Conservation (phyloP, 2,888 invertebrate species). For the Drosophila maculinotata region DNA sequence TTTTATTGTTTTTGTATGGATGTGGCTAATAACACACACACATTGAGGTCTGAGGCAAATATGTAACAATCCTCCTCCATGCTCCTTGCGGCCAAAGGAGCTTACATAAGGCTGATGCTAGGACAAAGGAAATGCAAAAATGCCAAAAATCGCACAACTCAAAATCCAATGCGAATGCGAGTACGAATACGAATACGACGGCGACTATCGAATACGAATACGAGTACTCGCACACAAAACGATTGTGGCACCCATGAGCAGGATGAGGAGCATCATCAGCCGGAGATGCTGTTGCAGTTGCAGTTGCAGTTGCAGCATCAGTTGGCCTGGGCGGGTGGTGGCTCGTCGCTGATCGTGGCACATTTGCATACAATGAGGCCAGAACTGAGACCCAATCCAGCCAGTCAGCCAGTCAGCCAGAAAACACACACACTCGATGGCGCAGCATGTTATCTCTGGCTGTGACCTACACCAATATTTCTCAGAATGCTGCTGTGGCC, state of each 20-base stretch:
- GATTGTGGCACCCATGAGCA: constrained; percentile 78
- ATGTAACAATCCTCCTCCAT: constrained; percentile 74
- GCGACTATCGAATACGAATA: constrained; percentile 11
- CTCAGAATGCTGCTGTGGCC: constrained; percentile 84
- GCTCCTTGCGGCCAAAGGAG: constrained; percentile 54
- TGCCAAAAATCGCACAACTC: constrained; percentile 83
- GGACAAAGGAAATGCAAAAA: constrained; percentile 81
- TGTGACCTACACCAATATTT: constrained; percentile 86
- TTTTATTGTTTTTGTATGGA: constrained; percentile 39
- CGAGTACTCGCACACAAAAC: constrained; percentile 70
- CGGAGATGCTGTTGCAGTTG: constrained; percentile 33
- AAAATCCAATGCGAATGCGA: constrained; percentile 61
- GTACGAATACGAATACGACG: constrained; percentile 32
- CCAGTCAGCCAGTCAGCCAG: constrained; percentile 15
- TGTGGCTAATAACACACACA: constrained; percentile 57
- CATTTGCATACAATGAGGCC: constrained; percentile 86
- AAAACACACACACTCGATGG: constrained; percentile 42
- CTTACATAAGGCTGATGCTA: constrained; percentile 71
- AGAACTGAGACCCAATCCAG: constrained; percentile 59
- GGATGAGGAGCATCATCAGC: constrained; percentile 36
- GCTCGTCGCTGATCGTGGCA: constrained; percentile 75
- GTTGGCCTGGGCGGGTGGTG: constrained; percentile 73
- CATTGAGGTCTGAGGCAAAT: constrained; percentile 50
- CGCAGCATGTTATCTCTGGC: constrained; percentile 85
- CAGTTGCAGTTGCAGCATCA: constrained; percentile 36